A percentile compares a stretch with the other conserved stretches of the same genome.
These are phyloP conservation scores for Bucorvus abyssinicus DNA, from an alignment of 2,797 vertebrate species.

Conservation along the genomic window DNA sequence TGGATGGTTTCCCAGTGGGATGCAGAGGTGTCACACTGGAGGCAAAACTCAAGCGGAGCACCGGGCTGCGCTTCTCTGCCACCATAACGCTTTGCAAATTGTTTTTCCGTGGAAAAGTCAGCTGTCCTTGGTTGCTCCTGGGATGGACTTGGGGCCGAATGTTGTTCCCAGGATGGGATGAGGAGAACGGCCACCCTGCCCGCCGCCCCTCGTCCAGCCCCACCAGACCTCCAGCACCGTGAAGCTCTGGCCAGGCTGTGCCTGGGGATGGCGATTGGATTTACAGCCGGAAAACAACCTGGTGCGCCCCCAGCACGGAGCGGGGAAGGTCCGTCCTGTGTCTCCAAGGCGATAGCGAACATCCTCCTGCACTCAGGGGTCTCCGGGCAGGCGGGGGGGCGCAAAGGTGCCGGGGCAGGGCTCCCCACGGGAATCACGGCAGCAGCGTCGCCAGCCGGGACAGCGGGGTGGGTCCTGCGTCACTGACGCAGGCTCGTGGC, in stretches of 20 bases:
- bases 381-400: not conserved
- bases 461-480: not conserved
- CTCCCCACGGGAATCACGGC: not conserved
- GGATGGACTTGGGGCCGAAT: not conserved
- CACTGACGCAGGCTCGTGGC: constrained; percentile 20
- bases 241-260: not conserved
- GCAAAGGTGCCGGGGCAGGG: not conserved
- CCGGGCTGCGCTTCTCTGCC: not conserved
- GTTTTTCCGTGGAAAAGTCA: not conserved
- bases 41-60: not conserved
- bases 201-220: rapidly evolving
- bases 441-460: not conserved
- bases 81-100: not conserved
- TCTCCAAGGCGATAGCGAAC: not conserved
- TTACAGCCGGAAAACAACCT: not conserved
- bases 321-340: not conserved
- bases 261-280: not conserved
- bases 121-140: not conserved
- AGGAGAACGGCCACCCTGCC: not conserved
- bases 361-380: not conserved
- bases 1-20: not conserved
- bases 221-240: not conserved
- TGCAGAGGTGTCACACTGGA: not conserved
- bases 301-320: rapidly evolving
- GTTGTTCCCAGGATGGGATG: not conserved